Percentiles rank a stretch among this genome's conserved stretches.
Evolutionary conservation across 2,888 invertebrate species (phyloP).

Genomic region (Macaria notata): DNA sequence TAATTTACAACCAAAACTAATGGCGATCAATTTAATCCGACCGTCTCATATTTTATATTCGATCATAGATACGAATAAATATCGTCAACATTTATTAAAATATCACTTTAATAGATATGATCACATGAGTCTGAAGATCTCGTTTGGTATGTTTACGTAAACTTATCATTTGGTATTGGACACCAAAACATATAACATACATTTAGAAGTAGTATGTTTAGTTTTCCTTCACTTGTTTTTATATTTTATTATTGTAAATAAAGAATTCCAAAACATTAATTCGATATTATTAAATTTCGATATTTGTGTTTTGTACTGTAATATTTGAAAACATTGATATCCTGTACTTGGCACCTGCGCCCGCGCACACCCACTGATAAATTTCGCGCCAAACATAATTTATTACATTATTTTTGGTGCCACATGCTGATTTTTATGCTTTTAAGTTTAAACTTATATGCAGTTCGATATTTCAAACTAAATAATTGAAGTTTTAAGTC

Average conservation of each 20-base stretch:
- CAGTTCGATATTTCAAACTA: slow-evolving; percentile 30
- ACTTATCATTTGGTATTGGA: no score
- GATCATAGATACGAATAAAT: no score
- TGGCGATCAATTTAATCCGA: background rate
- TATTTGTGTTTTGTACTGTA: slow-evolving; percentile 32
- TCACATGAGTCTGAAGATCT: no score
- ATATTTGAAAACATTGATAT: no score
- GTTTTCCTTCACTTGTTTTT: no score
- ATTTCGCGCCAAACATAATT: slow-evolving; percentile 14
- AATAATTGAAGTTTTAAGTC: slow-evolving; percentile 6
- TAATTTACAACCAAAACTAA: background rate
- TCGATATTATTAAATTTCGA: slow-evolving; percentile 45
- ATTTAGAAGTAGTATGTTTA: no score
- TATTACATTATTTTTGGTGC: slow-evolving; percentile 15
- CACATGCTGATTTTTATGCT: slow-evolving; percentile 24
- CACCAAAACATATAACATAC: no score
- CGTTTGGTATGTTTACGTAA: no score
- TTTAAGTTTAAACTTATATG: slow-evolving; percentile 26
- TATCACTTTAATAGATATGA: no score
- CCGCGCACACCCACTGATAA: slow-evolving; percentile 18
- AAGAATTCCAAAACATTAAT: slow-evolving; percentile 42
- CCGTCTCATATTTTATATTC: no score
- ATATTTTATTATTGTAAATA: no score
- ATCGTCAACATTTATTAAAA: no score
- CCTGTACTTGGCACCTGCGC: slow-evolving; percentile 23